Conservation (phyloP, 1,140 invertebrate species). For the Drosophila prosaltans region DNA sequence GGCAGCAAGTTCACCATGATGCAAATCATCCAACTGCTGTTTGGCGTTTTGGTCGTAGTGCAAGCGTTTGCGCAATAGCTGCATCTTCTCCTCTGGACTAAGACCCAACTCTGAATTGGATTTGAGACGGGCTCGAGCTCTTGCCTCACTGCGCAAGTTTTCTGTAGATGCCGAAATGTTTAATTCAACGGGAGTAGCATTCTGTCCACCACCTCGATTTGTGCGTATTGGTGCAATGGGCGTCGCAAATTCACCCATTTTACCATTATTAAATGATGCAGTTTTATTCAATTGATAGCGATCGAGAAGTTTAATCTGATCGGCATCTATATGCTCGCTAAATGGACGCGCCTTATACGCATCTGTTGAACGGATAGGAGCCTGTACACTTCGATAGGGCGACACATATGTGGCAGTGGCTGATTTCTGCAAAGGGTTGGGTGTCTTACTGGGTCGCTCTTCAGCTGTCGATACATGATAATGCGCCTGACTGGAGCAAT, state of each 20-base stretch:
- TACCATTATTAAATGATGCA: constrained; percentile 64
- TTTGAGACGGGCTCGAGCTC: constrained; percentile 87
- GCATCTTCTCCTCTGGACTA: constrained; percentile 88
- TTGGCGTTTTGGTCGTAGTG: constrained; percentile 66
- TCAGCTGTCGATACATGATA: constrained; percentile 71
- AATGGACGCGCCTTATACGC: constrained; percentile 73
- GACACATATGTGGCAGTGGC: constrained; percentile 70
- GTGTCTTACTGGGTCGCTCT: constrained; percentile 25
- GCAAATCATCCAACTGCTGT: constrained; percentile 42
- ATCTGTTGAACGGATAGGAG: constrained; percentile 41
- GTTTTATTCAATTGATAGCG: constrained; percentile 75
- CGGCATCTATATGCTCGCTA: constrained; percentile 68
- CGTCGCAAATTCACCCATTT: constrained; percentile 50
- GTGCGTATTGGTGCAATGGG: constrained; percentile 53
- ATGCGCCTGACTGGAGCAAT: constrained; percentile 75
- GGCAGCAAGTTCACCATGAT: constrained; percentile 46
- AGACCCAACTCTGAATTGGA: constrained; percentile 89
- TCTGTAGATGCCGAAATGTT: constrained; percentile 84
- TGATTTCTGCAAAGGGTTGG: constrained; percentile 65
- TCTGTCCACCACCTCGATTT: constrained; percentile 30
- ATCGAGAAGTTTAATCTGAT: constrained; percentile 50
- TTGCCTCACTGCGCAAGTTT: constrained; percentile 87
- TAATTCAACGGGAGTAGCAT: constrained; percentile 9
- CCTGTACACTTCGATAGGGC: constrained; percentile 62
- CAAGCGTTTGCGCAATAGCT: constrained; percentile 82